A percentile compares a stretch with the other conserved stretches of the same genome.
These are phyloP conservation scores for Erebia aethiops DNA, from an alignment of 2,888 invertebrate species.

Conservation along the genomic window DNA sequence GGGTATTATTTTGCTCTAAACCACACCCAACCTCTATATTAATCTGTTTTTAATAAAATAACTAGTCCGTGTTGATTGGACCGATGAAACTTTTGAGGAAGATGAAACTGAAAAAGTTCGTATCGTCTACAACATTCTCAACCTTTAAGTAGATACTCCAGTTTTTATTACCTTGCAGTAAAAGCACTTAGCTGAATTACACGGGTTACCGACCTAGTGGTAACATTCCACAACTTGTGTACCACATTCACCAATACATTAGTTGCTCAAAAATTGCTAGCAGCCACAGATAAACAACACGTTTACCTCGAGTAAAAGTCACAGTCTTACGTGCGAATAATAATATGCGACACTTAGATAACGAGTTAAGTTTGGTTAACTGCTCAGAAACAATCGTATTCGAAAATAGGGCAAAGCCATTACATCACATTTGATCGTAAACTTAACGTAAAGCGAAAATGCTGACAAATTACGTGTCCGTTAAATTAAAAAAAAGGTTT, in stretches of 20 bases:
- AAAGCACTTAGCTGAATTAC: slow-evolving; percentile 14
- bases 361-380: slow-evolving; percentile 34
- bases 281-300: background rate
- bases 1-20: background rate
- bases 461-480: background rate
- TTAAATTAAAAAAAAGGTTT: slow-evolving; percentile 17
- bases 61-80: background rate
- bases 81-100: background rate
- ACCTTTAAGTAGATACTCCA: background rate
- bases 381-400: slow-evolving; percentile 60
- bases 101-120: background rate
- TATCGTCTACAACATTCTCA: background rate
- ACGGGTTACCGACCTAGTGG: background rate
- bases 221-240: slow-evolving; percentile 6
- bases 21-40: background rate
- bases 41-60: background rate
- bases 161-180: background rate
- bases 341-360: slow-evolving; percentile 31
- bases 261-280: background rate
- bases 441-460: background rate
- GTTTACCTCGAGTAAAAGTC: slow-evolving; percentile 1
- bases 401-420: slow-evolving; percentile 63
- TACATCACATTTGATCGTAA: slow-evolving; percentile 48
- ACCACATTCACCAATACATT: background rate
- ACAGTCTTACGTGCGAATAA: slow-evolving; percentile 26